These are phyloP conservation scores for Syngnathus scovelli DNA, from an alignment of 2,113 vertebrate genomes.

Conservation along the genomic window DNA sequence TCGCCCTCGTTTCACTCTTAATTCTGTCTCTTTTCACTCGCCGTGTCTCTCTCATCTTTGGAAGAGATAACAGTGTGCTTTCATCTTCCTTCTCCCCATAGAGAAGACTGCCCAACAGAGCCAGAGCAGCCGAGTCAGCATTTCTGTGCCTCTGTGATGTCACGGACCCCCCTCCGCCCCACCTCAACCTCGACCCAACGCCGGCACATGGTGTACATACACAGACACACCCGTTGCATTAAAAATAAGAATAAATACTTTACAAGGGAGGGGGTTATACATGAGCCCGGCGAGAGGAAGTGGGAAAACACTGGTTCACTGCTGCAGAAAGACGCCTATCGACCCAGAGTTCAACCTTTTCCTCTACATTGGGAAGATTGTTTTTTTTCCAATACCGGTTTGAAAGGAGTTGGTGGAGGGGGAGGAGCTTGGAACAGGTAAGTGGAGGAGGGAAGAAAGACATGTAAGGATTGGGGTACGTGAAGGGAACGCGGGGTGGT, in stretches of 20 bases:
- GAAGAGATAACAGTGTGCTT: conserved; percentile 56
- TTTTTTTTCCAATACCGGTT: conserved; percentile 15
- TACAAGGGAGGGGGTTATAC: conserved; percentile 1
- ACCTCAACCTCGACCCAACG: conserved; percentile 1
- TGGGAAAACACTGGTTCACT: conserved; percentile 29
- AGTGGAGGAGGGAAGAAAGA: conserved; percentile 7
- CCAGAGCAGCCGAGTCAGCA: conserved; percentile 66
- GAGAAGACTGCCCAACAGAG: conserved; percentile 58
- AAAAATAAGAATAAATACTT: conserved; percentile 4
- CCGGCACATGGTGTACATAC: conserved; percentile 10
- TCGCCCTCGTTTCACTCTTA: conserved; percentile 7
- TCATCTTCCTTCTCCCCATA: conserved; percentile 57
- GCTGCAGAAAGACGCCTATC: conserved; percentile 22
- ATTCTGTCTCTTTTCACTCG: conserved; percentile 27
- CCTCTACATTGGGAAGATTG: conserved; percentile 25
- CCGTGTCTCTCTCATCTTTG: conserved; percentile 50
- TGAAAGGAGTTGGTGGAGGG: conserved; percentile 10
- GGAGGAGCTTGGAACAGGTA: conserved; percentile 25
- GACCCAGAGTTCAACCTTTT: conserved; percentile 31
- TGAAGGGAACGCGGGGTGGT: conserved; percentile 52
- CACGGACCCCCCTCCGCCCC: conserved; percentile 29
- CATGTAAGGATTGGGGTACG: conserved; percentile 17
- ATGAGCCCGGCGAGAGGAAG: conserved; percentile 23
- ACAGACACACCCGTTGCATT: conserved; percentile 1
- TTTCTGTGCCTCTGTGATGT: conserved; percentile 56